Conservation (phyloP, 1,140 invertebrate species). For the Scylla paramamosain region DNA sequence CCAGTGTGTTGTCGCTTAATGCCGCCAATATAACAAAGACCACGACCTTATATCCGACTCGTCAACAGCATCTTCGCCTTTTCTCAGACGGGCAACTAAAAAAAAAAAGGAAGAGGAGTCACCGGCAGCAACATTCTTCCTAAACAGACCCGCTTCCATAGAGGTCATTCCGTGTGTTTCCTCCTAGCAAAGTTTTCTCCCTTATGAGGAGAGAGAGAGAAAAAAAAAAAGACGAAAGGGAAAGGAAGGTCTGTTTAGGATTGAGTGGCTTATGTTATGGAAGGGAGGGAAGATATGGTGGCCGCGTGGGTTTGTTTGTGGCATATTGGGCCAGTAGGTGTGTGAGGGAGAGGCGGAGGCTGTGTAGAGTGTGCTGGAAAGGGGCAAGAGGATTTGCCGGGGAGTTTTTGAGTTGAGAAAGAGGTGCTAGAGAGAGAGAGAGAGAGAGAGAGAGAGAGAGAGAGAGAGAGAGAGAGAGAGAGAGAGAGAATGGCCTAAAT, state of each 20-base stretch:
- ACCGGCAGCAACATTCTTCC: not conserved
- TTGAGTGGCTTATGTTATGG: not conserved
- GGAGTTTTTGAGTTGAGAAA: not conserved
- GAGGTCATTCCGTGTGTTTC: not conserved
- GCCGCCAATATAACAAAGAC: not conserved
- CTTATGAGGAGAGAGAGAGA: not conserved
- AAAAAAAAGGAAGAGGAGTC: not conserved
- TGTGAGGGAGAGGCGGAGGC: not conserved
- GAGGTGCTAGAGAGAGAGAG: not conserved
- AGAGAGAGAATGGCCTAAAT: too few species aligned
- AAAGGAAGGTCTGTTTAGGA: not conserved
- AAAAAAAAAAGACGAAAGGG: not conserved
- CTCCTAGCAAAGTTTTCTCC: not conserved
- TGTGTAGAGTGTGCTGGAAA: not conserved
- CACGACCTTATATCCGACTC: not conserved
- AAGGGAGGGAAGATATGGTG: not conserved
- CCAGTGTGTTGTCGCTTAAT: not conserved
- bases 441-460: constrained; percentile 8
- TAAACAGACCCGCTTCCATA: not conserved
- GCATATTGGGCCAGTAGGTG: not conserved
- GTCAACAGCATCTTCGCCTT: not conserved
- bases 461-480: too few species aligned
- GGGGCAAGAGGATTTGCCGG: not conserved
- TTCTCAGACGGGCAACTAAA: too few species aligned
- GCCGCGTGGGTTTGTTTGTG: not conserved